phyloP scores from a whole-genome alignment of 2,113 vertebrate species.

The Capreolus pygargus region DNA sequence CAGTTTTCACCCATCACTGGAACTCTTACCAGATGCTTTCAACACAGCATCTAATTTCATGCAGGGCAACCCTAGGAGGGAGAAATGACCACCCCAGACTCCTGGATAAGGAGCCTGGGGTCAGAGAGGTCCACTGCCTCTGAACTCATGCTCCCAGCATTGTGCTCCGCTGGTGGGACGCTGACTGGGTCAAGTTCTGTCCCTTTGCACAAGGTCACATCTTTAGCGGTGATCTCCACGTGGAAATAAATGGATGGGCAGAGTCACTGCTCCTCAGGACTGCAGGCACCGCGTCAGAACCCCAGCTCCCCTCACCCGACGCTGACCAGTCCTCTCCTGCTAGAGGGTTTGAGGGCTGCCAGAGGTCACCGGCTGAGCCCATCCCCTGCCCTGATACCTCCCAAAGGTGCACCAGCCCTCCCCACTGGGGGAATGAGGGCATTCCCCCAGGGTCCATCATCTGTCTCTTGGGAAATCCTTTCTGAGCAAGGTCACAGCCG shows the following conservation, averaged over 20 bases:
- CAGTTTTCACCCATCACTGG: not conserved
- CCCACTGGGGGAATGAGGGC: not conserved
- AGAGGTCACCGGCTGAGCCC: fast-evolving
- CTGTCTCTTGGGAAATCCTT: not conserved
- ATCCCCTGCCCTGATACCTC: not conserved
- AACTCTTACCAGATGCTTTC: not conserved
- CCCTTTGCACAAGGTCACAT: not conserved
- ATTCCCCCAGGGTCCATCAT: not conserved
- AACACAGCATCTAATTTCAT: fast-evolving
- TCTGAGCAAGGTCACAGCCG: not conserved
- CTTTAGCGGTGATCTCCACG: not conserved
- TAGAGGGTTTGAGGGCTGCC: not conserved
- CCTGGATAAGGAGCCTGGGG: not conserved
- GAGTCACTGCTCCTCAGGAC: not conserved
- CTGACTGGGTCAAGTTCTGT: not conserved
- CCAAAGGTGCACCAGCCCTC: no score
- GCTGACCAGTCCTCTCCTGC: not conserved
- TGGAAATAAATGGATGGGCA: not conserved
- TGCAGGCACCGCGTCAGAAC: not conserved
- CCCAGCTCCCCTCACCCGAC: not conserved
- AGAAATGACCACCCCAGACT: no score
- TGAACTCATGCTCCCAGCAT: not conserved
- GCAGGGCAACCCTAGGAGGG: fast-evolving
- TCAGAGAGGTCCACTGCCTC: not conserved
- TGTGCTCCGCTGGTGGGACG: no score